These are phyloP conservation scores for Clupea harengus DNA, from an alignment of 2,113 vertebrate genomes.

Conservation along the genomic window DNA sequence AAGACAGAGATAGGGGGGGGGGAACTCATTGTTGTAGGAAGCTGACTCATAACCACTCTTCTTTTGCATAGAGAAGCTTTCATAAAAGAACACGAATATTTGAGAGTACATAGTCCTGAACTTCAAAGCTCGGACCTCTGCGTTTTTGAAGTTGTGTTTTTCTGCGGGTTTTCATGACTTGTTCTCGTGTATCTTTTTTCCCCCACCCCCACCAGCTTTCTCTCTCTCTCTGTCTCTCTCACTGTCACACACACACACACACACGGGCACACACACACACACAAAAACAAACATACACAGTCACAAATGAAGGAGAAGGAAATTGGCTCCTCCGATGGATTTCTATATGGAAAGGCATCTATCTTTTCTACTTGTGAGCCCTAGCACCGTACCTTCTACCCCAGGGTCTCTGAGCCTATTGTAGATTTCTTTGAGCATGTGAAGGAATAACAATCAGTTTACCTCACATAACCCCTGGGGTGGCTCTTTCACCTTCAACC, in stretches of 20 bases:
- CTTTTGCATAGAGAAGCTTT: conserved; percentile 34
- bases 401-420: not conserved
- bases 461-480: conserved; percentile 31
- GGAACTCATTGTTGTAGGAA: conserved; percentile 22
- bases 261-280: not conserved
- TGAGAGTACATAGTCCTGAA: conserved; percentile 9
- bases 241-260: not conserved
- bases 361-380: not conserved
- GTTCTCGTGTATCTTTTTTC: not conserved
- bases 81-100: conserved; percentile 23
- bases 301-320: not conserved
- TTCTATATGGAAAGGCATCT: not conserved
- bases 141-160: conserved; percentile 20
- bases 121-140: not conserved
- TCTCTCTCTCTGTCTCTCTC: not conserved
- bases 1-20: not conserved
- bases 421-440: conserved; percentile 30
- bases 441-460: conserved; percentile 50
- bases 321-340: not conserved
- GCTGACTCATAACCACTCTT: conserved; percentile 11
- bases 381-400: not conserved
- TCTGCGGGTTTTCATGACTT: conserved; percentile 6
- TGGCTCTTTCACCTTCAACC: not conserved
- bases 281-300: not conserved
- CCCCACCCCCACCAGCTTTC: not conserved